Percentiles rank a stretch among this genome's conserved stretches.
phyloP scores from a whole-genome alignment of 1,140 invertebrate genomes.

The Choristoneura fumiferana region DNA sequence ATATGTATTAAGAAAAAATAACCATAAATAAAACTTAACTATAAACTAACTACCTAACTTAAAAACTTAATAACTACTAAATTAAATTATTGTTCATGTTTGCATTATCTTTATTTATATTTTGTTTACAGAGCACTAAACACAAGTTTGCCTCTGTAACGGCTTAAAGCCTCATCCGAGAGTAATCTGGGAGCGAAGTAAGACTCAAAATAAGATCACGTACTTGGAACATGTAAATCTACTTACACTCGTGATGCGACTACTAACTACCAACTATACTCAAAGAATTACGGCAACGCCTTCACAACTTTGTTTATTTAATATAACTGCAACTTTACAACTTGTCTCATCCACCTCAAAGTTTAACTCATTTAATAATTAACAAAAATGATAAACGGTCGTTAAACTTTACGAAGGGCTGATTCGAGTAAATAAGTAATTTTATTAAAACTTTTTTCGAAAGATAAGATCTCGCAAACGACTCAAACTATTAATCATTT shows the following conservation, averaged over 20 bases:
- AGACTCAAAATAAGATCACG: constrained; percentile 71
- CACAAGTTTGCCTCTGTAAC: not conserved
- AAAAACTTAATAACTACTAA: no score
- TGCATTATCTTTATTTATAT: not conserved
- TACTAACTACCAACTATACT: constrained; percentile 50
- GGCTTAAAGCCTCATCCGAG: constrained; percentile 13
- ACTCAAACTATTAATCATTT: constrained; percentile 41
- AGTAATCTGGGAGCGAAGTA: constrained; percentile 31
- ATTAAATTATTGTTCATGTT: no score
- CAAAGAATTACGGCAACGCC: not conserved
- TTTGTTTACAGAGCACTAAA: not conserved
- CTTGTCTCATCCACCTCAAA: not conserved
- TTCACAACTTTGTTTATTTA: constrained; percentile 20
- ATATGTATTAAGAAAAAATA: no score
- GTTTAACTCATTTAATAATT: not conserved
- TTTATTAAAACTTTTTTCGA: constrained; percentile 27
- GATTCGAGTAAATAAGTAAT: constrained; percentile 1
- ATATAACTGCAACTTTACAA: not conserved
- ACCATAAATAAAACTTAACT: no score
- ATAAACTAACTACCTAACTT: no score
- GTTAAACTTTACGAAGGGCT: not conserved
- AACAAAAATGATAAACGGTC: constrained; percentile 8
- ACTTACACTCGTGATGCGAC: constrained; percentile 58
- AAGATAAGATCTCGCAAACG: constrained; percentile 28
- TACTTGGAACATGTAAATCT: constrained; percentile 70